Base-by-base conservation (phyloP, 2,888 invertebrate genomes). In the Apotomis turbidana region DNA sequence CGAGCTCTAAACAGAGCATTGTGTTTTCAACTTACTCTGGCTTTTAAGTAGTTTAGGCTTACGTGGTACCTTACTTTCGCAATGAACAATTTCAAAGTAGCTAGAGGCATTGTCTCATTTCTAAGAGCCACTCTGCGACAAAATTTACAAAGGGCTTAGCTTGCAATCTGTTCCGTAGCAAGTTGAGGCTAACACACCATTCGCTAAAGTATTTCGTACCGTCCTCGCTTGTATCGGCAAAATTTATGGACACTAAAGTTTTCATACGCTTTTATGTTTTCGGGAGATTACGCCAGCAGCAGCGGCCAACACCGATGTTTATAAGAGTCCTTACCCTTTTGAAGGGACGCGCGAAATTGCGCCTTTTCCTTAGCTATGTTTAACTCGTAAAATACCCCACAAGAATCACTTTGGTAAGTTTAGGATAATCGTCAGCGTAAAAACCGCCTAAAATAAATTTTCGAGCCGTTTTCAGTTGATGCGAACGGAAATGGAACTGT, bases 181-280 rank as follows among this genome's bases (percentile, higher is more conserved):
- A 77, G 73, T 74, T 70, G 73, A 76, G 70, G 76, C 77, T 78
- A 78, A 80, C 80, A 78, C 76, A 76, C 78, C 78, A 77, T 82
- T 80, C 76, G 72, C 80, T 79, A 78, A 83, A 83, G 82, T 81
- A 85, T 83, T 81, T 80, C 76, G 76, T 77, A 68, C 76, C 81
- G 79, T 81, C 81, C 82, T 78, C 78, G 81, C 78, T 80, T 85
- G 85, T 88, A 89, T 89, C 87, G 87, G 83, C 80, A 85, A 85
- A 88, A 89, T 89, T 89, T 90, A 90, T 87, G 85, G 84, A 84
- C 81, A 89, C 86, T 90, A 89, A 89, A 89, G 81, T 87, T 89
- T 90, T 89, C 87, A 88, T 88, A 87, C 83, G 83, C 85, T 85
- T 88, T 88, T 87, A 89, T 87, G 87, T 86, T 87, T 90, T 84